A percentile compares a stretch with the other conserved stretches of the same genome.
Evolutionary conservation across 2,113 vertebrate genomes (phyloP).

Genomic region (Brienomyrus brachyistius): DNA sequence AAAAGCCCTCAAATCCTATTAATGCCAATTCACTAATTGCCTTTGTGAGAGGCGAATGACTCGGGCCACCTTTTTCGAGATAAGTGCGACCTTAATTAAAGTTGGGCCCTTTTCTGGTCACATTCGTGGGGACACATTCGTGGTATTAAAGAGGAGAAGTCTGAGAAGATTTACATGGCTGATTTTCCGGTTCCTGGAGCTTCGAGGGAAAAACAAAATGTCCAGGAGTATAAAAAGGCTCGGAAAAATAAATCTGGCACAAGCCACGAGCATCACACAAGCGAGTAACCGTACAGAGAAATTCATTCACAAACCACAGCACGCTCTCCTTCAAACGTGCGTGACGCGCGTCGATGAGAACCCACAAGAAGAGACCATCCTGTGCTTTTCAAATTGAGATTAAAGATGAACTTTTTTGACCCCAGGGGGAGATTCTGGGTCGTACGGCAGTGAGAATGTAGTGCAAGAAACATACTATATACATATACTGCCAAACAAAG

Average conservation of each 20-base stretch:
- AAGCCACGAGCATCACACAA: background rate
- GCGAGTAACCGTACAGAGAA: too few species aligned
- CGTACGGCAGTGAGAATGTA: conserved; percentile 36
- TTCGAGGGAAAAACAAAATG: background rate
- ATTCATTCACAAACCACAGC: too few species aligned
- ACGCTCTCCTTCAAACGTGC: background rate
- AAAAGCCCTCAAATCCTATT: conserved; percentile 25
- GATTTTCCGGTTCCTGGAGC: background rate
- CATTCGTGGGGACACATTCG: background rate
- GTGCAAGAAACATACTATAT: background rate
- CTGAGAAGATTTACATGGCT: background rate
- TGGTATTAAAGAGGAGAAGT: background rate
- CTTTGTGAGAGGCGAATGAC: background rate
- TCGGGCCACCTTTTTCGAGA: background rate
- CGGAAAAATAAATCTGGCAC: background rate
- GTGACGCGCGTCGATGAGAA: conserved; percentile 18
- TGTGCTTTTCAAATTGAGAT: conserved; percentile 23
- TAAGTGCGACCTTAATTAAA: background rate
- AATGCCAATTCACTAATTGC: background rate
- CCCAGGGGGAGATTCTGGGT: background rate
- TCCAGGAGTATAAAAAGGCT: background rate
- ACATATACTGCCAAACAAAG: background rate
- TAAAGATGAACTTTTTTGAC: too few species aligned
- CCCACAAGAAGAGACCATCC: conserved; percentile 48
- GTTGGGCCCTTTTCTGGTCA: background rate